Evolutionary conservation across 1,140 invertebrate species (phyloP), one percentile per base, ranked within the genome.

Genomic region (Cheumatopsyche charites): DNA sequence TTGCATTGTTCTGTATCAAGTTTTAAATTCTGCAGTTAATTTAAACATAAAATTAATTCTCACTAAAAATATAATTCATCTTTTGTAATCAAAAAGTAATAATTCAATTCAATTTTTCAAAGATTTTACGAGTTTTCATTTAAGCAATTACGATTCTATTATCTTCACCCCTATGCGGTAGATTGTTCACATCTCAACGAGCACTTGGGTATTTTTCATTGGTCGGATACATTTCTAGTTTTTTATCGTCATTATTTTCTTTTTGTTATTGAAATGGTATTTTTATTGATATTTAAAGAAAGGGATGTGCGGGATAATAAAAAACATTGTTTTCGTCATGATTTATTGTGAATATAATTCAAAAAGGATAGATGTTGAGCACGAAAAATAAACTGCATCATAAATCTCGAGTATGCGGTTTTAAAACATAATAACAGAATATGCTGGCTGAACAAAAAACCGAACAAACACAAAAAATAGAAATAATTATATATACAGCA

Each of bases 371-470:
- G 23, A 19, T 21, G 17, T 17, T 26, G 55, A 58, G 25, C 55
- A 58, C 25, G 23, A 23, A 58, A 58, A 58, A 58, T 58, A 58
- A 58, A 58, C 25, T 58, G 55, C 55, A 23, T 11, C 55, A 25
- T 58, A 58, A 58, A 58, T 58, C 55, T 23, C 55, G 21, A 5
- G 55, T 58, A 58, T 58, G 55, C 55, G 55, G 55, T 58, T 58
- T 58, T 58, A 25, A 58, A 25, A 58, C 25, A 58, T 55, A 11
- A 58, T 55, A 11, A 19, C 49, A 5, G 49, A 55, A 17, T 55
- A 36, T 36, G 29, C 29, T 36, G 29, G 29, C 29, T 36, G 29
- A 9, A 36, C 3, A 36, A 23, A 21, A 55, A 15, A 17, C 7
- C 47, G 19, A 3, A 19, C 49, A 52, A 15, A 19, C 49, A 19